phyloP scores from a whole-genome alignment of 2,797 vertebrate genomes.

The Tragelaphus eurycerus region DNA sequence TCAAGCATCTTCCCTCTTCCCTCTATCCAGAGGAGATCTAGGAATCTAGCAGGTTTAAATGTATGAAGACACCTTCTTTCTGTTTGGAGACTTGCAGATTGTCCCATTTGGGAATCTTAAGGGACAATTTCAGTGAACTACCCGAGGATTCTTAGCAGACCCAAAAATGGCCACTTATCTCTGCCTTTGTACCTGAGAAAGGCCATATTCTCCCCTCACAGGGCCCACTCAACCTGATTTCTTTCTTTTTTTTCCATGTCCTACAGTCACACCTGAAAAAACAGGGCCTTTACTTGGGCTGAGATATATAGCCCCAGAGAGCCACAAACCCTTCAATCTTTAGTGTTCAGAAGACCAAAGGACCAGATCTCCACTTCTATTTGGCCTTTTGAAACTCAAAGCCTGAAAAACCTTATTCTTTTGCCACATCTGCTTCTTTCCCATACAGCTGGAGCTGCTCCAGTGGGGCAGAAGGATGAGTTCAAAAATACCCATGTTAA shows the following conservation, averaged over 20 bases:
- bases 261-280: slow-evolving; percentile 60
- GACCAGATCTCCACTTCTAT: slow-evolving; percentile 39
- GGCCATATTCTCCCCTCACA: not conserved
- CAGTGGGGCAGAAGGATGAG: slow-evolving; percentile 68
- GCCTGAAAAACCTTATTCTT: slow-evolving; percentile 67
- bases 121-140: slow-evolving; percentile 22
- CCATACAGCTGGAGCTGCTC: slow-evolving; percentile 63
- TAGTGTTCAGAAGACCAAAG: slow-evolving; percentile 47
- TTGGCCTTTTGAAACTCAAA: slow-evolving; percentile 62
- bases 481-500: slow-evolving; percentile 65
- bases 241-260: not conserved
- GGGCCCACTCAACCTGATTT: slow-evolving; percentile 5
- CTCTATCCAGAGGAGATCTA: not conserved
- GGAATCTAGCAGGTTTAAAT: slow-evolving; percentile 3
- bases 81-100: not conserved
- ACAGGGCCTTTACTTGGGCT: slow-evolving; percentile 21
- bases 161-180: slow-evolving; percentile 11
- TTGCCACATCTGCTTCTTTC: slow-evolving; percentile 59
- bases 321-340: slow-evolving; percentile 61
- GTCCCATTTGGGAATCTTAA: not conserved
- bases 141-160: not conserved
- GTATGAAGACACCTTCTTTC: not conserved
- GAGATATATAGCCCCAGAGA: slow-evolving; percentile 60
- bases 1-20: slow-evolving; percentile 5
- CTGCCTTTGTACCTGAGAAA: slow-evolving; percentile 29